Percentiles rank a stretch among this genome's conserved stretches.
phyloP scores from a whole-genome alignment of 2,888 invertebrate genomes.

The Myopa tessellatipennis region DNA sequence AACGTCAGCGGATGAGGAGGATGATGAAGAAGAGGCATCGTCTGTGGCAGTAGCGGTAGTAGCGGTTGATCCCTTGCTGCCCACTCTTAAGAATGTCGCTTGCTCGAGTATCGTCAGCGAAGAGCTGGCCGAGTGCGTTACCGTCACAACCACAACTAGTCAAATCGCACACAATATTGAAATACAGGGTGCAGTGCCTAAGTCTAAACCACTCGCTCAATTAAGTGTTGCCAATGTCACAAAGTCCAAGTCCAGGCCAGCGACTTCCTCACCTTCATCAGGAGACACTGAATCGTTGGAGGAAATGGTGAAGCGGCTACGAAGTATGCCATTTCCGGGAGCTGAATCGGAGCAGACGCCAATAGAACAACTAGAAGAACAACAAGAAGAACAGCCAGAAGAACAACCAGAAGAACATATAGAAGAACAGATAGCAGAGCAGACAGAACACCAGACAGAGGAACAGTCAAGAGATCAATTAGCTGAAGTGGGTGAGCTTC shows the following conservation, averaged over 20 bases:
- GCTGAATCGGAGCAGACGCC: conserved; percentile 1
- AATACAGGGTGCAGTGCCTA: conserved; percentile 53
- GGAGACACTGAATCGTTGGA: conserved; percentile 53
- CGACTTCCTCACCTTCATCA: neutral
- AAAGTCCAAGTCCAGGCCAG: conserved; percentile 30
- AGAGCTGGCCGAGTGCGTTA: conserved; percentile 54
- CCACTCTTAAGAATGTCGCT: conserved; percentile 54
- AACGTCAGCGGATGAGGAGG: conserved; percentile 28
- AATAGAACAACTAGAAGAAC: neutral
- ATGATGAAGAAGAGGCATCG: no score
- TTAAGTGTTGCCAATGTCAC: conserved; percentile 52
- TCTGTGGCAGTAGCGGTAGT: conserved; percentile 26
- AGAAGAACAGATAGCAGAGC: neutral
- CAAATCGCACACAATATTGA: conserved; percentile 55
- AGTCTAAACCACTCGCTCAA: conserved; percentile 54
- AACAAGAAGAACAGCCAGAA: conserved; percentile 4
- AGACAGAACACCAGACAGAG: no score
- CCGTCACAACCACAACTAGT: conserved; percentile 59
- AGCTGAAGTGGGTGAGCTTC: no score
- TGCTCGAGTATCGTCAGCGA: conserved; percentile 56
- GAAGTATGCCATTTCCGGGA: conserved; percentile 57
- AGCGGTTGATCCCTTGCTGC: conserved; percentile 46
- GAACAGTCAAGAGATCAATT: no score
- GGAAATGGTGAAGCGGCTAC: conserved; percentile 62
- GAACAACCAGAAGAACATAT: neutral